These are phyloP conservation scores for Gadus chalcogrammus DNA, from an alignment of 2,113 vertebrate species.

Conservation along the genomic window DNA sequence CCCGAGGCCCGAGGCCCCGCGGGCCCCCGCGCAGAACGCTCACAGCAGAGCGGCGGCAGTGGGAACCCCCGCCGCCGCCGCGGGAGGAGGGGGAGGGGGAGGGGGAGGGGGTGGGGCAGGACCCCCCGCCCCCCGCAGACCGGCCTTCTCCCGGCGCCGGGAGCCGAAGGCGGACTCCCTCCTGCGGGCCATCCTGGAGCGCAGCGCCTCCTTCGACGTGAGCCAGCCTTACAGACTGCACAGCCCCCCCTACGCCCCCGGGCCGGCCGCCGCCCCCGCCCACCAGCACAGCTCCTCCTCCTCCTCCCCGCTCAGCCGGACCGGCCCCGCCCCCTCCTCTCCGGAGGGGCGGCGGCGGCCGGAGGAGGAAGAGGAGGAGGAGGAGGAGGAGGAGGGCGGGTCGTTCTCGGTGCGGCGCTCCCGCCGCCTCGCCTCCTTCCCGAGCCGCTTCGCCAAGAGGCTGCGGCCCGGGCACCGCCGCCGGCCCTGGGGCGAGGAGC, in stretches of 20 bases:
- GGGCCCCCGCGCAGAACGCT: slow-evolving; percentile 37
- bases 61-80: slow-evolving; percentile 20
- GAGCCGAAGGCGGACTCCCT: slow-evolving; percentile 79
- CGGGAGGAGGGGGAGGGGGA: background rate
- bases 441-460: slow-evolving; percentile 76
- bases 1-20: slow-evolving; percentile 21
- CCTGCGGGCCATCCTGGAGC: slow-evolving; percentile 86
- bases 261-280: slow-evolving; percentile 32
- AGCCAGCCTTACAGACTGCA: slow-evolving; percentile 94
- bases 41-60: slow-evolving; percentile 40
- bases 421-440: slow-evolving; percentile 82
- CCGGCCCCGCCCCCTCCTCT: slow-evolving; percentile 52
- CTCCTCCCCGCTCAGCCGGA: slow-evolving; percentile 12
- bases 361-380: slow-evolving; percentile 51
- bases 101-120: background rate
- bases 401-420: slow-evolving; percentile 84
- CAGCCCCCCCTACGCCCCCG: slow-evolving; percentile 81
- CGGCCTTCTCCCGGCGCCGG: slow-evolving; percentile 60
- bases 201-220: slow-evolving; percentile 84
- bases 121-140: slow-evolving; percentile 40
- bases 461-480: slow-evolving; percentile 38
- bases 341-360: slow-evolving; percentile 10
- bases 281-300: slow-evolving; percentile 11
- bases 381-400: slow-evolving; percentile 41
- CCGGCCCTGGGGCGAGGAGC: slow-evolving; percentile 38